Percentiles rank a stretch among this genome's conserved stretches.
Conservation (phyloP, 2,797 vertebrate genomes). For the Pithecia hirsuta region DNA sequence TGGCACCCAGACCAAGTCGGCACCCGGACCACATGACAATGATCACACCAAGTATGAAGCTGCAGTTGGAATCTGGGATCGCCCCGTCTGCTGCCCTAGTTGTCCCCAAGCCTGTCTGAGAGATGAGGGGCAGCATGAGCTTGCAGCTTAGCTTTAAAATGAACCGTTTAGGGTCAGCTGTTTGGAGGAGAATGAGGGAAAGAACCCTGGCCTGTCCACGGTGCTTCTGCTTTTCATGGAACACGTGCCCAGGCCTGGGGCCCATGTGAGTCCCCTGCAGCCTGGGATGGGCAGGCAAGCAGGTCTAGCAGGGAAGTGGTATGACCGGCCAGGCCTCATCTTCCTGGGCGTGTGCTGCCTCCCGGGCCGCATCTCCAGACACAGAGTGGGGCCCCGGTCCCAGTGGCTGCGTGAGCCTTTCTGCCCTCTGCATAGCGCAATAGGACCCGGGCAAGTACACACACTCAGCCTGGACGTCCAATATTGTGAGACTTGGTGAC, state of each 20-base stretch:
- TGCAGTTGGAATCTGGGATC: background rate
- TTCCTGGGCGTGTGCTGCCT: background rate
- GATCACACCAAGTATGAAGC: background rate
- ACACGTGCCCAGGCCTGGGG: no score
- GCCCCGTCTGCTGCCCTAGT: background rate
- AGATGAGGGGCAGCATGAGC: background rate
- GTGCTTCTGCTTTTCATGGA: background rate
- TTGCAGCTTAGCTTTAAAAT: background rate
- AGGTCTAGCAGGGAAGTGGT: background rate
- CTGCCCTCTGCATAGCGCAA: background rate
- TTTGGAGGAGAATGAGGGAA: background rate
- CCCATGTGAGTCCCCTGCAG: background rate
- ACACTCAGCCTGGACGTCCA: background rate
- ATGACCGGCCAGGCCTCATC: background rate
- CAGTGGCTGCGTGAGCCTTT: background rate
- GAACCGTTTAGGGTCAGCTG: background rate
- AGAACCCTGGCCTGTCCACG: background rate
- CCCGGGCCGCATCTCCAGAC: background rate
- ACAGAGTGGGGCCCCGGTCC: background rate
- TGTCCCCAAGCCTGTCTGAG: background rate
- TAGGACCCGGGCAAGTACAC: background rate
- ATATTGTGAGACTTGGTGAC: background rate
- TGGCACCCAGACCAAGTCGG: rapidly evolving
- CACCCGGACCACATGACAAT: background rate
- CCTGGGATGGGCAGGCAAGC: background rate